Conservation (phyloP, 2,888 invertebrate species). For the Linyphia triangularis region DNA sequence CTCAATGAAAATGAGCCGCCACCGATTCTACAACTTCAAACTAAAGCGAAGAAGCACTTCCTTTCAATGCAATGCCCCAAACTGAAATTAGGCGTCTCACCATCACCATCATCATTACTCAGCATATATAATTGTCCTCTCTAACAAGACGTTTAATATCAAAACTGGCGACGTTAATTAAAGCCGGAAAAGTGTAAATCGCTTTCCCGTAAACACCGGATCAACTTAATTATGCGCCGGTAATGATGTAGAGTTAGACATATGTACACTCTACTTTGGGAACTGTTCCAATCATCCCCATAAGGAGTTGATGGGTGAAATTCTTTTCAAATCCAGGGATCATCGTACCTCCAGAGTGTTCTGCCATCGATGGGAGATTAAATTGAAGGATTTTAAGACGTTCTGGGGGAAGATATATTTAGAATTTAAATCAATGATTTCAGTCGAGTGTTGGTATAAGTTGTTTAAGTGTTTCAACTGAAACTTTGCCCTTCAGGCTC, state of each 20-base stretch:
- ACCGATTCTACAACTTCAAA: not conserved
- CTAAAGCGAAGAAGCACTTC: not conserved
- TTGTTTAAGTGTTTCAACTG: not conserved
- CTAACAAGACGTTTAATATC: conserved; percentile 59
- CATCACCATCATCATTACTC: conserved; percentile 32
- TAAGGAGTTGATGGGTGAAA: not conserved
- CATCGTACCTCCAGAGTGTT: not conserved
- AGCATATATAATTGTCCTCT: conserved; percentile 25
- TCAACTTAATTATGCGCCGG: conserved; percentile 61
- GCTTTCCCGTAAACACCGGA: conserved; percentile 64
- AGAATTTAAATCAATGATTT: too few relatives aligned
- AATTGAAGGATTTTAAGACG: too few relatives aligned
- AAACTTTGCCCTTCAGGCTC: too few relatives aligned
- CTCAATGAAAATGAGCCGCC: not conserved
- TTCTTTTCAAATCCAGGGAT: conserved; percentile 41
- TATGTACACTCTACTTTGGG: conserved; percentile 3
- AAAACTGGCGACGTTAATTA: conserved; percentile 56
- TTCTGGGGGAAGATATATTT: too few relatives aligned
- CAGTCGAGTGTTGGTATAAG: too few relatives aligned
- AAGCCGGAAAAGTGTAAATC: conserved; percentile 67
- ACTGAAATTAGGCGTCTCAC: conserved; percentile 3
- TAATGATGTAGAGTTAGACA: conserved; percentile 44
- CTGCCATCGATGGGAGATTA: too few relatives aligned
- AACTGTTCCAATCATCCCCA: conserved; percentile 22
- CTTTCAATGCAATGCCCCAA: not conserved